phyloP scores from a whole-genome alignment of 2,797 vertebrate species.

The Arremon aurantiirostris region DNA sequence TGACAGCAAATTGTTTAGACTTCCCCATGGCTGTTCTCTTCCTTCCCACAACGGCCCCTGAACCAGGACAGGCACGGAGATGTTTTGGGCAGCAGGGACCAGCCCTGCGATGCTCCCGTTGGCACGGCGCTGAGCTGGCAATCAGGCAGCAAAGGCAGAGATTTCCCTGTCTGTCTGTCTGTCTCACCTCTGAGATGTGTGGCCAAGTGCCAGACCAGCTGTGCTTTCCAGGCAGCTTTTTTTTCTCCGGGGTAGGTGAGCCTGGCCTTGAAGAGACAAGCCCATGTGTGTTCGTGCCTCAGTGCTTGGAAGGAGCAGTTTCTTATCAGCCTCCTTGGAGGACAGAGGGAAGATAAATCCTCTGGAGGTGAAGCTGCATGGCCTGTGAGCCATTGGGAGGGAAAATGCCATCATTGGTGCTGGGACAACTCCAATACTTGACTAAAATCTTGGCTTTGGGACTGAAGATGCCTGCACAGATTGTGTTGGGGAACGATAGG shows the following conservation, averaged over 20 bases:
- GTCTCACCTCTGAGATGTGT: slow-evolving; percentile 3
- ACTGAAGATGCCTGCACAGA: background rate
- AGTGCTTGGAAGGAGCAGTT: background rate
- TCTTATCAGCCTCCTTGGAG: background rate
- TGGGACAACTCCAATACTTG: background rate
- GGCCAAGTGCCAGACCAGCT: slow-evolving; percentile 44
- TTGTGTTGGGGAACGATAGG: background rate
- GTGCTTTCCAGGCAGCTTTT: slow-evolving; percentile 19
- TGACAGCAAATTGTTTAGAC: background rate
- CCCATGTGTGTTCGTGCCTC: background rate
- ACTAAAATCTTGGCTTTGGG: background rate
- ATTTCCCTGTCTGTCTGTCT: background rate
- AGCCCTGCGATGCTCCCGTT: fast-evolving
- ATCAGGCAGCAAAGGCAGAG: background rate
- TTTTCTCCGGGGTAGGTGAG: background rate
- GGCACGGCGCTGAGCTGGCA: background rate
- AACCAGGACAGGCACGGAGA: background rate
- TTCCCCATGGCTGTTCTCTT: background rate
- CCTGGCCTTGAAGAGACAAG: slow-evolving; percentile 38
- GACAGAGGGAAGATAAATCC: background rate
- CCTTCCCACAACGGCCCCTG: background rate
- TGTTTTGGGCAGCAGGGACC: background rate
- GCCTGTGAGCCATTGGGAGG: background rate
- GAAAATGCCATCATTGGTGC: background rate
- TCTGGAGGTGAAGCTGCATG: background rate